These are phyloP conservation scores for Aselliscus stoliczkanus DNA, from an alignment of 2,797 vertebrate species.

Conservation along the genomic window DNA sequence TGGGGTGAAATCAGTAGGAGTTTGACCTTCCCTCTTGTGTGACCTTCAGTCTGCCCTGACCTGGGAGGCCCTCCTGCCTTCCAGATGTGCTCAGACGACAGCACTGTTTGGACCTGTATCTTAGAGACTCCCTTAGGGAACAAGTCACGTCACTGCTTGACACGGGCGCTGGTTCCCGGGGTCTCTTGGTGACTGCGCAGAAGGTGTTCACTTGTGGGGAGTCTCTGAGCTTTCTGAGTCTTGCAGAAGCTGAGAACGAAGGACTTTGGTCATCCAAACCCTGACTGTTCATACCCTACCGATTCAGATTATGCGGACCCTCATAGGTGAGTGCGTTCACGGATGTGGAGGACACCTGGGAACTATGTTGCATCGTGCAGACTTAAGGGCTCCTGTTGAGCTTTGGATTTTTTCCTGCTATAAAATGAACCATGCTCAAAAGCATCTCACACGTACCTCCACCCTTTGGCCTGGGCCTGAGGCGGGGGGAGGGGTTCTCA, in stretches of 20 bases:
- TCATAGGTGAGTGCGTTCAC: background rate
- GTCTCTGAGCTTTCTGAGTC: too few relatives aligned
- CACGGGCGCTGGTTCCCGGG: fast-evolving
- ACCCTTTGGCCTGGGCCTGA: background rate
- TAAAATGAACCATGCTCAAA: background rate
- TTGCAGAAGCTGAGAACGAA: background rate
- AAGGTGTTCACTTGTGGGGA: background rate
- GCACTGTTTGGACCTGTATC: background rate
- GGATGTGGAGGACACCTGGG: too few relatives aligned
- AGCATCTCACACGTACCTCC: fast-evolving
- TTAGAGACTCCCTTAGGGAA: background rate
- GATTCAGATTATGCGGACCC: too few relatives aligned
- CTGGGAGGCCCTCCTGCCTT: background rate
- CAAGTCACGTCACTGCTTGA: background rate
- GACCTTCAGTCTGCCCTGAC: background rate
- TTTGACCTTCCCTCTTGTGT: background rate
- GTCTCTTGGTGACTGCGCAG: too few relatives aligned
- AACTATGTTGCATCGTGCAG: fast-evolving
- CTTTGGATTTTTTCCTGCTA: background rate
- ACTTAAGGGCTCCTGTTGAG: background rate
- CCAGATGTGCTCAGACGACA: background rate
- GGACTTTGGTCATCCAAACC: background rate
- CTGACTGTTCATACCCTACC: background rate
- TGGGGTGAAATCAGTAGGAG: background rate
- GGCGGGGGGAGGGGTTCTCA: background rate